Conservation (phyloP, 2,888 invertebrate genomes). For the Melanotus villosus region DNA sequence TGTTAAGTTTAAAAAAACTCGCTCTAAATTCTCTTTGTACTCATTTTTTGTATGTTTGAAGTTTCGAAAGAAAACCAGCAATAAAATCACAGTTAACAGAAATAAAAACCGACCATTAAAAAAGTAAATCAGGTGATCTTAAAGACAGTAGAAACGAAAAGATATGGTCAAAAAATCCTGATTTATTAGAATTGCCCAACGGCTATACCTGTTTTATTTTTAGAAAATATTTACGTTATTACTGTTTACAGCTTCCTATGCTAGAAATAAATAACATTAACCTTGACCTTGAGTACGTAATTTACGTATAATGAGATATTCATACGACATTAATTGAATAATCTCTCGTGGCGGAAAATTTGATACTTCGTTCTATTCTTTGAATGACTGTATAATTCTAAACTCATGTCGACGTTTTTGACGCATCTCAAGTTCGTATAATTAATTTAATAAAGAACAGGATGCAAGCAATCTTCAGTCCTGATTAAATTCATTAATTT, state of each 20-base stretch:
- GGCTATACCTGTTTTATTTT: not conserved
- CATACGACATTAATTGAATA: slow-evolving; percentile 11
- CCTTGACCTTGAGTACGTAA: slow-evolving; percentile 33
- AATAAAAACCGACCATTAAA: too few relatives aligned
- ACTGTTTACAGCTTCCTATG: not conserved
- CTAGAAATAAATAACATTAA: slow-evolving; percentile 17
- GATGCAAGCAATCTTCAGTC: too few relatives aligned
- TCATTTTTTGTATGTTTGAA: too few relatives aligned
- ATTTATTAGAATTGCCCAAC: not conserved
- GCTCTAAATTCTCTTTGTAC: too few relatives aligned
- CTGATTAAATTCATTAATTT: not conserved
- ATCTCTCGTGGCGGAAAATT: slow-evolving; percentile 7
- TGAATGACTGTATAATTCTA: not conserved
- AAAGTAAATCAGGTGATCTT: too few relatives aligned
- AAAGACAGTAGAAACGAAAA: too few relatives aligned
- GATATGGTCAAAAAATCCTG: not conserved
- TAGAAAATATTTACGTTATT: not conserved
- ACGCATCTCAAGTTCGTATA: not conserved
- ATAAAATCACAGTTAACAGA: too few relatives aligned
- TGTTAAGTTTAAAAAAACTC: too few relatives aligned
- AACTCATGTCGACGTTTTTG: not conserved
- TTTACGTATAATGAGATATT: slow-evolving; percentile 23
- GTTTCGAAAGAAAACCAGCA: too few relatives aligned
- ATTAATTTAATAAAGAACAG: not conserved
- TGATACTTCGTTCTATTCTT: not conserved